Base-by-base conservation (phyloP, 1,140 invertebrate species). In the Adelges cooleyi region DNA sequence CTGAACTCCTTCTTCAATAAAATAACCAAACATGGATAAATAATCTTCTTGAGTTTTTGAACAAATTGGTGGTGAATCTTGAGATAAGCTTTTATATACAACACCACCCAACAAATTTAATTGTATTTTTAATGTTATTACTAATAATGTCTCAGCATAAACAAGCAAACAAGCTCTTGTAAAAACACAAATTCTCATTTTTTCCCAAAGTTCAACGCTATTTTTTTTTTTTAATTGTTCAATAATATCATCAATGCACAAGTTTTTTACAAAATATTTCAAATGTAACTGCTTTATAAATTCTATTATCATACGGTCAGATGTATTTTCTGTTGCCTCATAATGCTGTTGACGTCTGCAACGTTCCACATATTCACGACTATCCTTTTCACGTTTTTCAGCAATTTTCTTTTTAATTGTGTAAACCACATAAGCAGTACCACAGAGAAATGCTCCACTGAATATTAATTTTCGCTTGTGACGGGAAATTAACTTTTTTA, bases 31-130 rank as follows among this genome's bases (percentile, higher is more conserved):
- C 8, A 46, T n/a, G 17, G 42, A 59, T 11, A 59, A 27, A 46
- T 59, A 59, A 18, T 59, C 54, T 59, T 59, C 54, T 59, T 59
- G 54, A 29, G 54, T 59, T 59, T 59, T 59, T 59, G 54, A 59
- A 59, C 54, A 59, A 46, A 59, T 46, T 46, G 54, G 22, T 27
- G 54, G 54, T 8, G 54, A 59, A 13, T 59, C 54, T 59, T 59
- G 54, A 11, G 54, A 59, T 15, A 59, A 18, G 42, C 54, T 46
- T 59, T 59, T 59, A n/a, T 59, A 59, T 46, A 59, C 54, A 46
- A 59, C 22, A 18, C 54, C 54, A 27, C 54, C 54, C 10, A 59
- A 40, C 15, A 59, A 15, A 27, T 59, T 59, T 2, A 59, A 40
- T 59, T 59, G 54, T 27, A 59, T 59, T 46, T 59, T 59, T n/a